phyloP scores from a whole-genome alignment of 2,113 vertebrate species.

The Tauraco erythrolophus region DNA sequence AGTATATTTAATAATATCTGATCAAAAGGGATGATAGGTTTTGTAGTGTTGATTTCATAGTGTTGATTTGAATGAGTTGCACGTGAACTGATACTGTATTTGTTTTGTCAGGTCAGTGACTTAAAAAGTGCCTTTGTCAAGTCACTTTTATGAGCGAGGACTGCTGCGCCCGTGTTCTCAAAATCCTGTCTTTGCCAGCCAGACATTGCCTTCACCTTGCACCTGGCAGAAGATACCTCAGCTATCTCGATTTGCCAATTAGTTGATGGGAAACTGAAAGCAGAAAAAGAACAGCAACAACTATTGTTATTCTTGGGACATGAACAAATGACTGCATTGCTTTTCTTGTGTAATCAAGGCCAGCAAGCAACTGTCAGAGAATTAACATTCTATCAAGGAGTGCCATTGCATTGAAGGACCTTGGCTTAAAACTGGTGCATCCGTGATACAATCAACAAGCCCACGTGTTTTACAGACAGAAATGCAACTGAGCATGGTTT shows the following conservation, averaged over 20 bases:
- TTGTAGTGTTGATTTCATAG: neutral
- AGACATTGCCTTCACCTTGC: constrained; percentile 67
- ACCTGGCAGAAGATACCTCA: constrained; percentile 75
- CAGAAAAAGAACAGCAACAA: constrained; percentile 43
- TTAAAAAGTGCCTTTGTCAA: constrained; percentile 86
- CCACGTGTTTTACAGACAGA: constrained; percentile 56
- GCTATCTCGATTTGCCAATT: constrained; percentile 70
- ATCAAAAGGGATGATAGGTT: neutral
- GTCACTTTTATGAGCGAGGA: constrained; percentile 74
- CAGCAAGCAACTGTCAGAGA: constrained; percentile 41
- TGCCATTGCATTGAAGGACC: constrained; percentile 74
- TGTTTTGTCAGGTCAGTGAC: constrained; percentile 82
- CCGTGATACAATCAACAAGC: constrained; percentile 53
- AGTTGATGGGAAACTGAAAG: constrained; percentile 67
- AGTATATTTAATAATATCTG: neutral
- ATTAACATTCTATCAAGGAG: constrained; percentile 69
- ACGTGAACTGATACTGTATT: constrained; percentile 57
- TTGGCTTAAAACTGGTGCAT: constrained; percentile 64
- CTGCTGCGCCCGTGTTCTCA: constrained; percentile 40
- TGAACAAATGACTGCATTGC: constrained; percentile 71
- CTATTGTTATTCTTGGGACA: constrained; percentile 31
- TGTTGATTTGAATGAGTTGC: constrained; percentile 10
- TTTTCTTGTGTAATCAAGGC: constrained; percentile 52
- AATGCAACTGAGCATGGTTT: constrained; percentile 78
- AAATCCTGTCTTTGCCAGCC: constrained; percentile 60